A percentile compares a stretch with the other conserved stretches of the same genome.
Evolutionary conservation across 2,113 vertebrate species (phyloP).

Genomic region (Pseudonaja textilis): DNA sequence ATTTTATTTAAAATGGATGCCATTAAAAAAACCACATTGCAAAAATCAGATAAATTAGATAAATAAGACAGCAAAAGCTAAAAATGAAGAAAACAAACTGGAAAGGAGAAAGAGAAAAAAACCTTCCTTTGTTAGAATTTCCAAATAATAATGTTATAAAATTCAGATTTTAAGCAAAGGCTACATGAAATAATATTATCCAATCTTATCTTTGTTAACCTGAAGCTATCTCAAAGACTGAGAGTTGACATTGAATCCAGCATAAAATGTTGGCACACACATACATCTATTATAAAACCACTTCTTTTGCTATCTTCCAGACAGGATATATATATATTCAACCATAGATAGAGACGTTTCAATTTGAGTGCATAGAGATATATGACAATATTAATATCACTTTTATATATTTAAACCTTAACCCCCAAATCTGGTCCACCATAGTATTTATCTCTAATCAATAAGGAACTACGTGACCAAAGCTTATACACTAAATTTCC

Average conservation of each 20-base stretch:
- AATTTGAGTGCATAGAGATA: too few species aligned
- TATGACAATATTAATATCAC: too few species aligned
- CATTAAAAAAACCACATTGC: background rate
- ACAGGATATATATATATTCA: too few species aligned
- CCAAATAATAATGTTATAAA: too few species aligned
- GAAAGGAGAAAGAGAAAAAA: background rate
- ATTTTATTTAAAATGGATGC: background rate
- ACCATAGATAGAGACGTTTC: too few species aligned
- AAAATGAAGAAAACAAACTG: background rate
- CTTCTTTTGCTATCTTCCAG: too few species aligned
- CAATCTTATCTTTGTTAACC: background rate
- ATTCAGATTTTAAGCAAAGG: too few species aligned
- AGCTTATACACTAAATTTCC: background rate
- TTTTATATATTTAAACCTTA: background rate
- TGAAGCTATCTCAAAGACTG: too few species aligned
- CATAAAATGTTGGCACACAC: too few species aligned
- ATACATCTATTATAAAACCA: too few species aligned
- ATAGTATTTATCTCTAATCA: background rate
- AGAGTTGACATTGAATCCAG: background rate
- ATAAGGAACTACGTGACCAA: background rate
- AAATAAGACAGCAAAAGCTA: too few species aligned
- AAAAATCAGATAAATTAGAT: background rate
- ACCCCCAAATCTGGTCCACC: background rate
- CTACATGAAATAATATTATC: background rate
- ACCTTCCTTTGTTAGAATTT: too few species aligned